Conservation (phyloP, 1,140 invertebrate species). For the Cherax destructor region DNA sequence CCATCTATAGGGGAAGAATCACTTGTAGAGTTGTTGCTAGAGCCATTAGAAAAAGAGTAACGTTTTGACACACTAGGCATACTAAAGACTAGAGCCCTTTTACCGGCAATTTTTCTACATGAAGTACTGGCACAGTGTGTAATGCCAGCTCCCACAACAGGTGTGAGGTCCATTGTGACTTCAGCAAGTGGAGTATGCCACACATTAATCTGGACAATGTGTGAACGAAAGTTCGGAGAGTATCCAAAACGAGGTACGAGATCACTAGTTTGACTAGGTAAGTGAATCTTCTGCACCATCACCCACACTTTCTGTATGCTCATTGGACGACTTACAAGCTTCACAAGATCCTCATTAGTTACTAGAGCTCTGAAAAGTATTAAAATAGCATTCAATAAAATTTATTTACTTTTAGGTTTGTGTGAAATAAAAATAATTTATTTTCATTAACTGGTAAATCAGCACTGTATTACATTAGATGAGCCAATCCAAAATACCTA, state of each 20-base stretch:
- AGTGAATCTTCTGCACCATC: slow-evolving; percentile 16
- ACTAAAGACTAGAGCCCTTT: slow-evolving; percentile 2
- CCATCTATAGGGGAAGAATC: not conserved
- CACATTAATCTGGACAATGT: slow-evolving; percentile 8
- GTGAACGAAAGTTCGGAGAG: not conserved
- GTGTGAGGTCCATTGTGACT: slow-evolving; percentile 20
- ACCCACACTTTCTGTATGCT: slow-evolving; percentile 24
- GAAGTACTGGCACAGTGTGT: not conserved
- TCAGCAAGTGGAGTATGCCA: not conserved
- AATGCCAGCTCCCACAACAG: slow-evolving; percentile 15
- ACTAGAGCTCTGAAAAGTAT: slow-evolving; percentile 17
- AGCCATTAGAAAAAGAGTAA: not conserved
- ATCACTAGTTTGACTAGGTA: not conserved
- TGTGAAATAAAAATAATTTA: no score
- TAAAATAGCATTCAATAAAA: no score
- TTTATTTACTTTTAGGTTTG: no score
- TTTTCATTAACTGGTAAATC: no score
- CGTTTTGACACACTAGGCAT: not conserved
- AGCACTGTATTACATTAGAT: no score
- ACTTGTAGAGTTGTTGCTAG: not conserved
- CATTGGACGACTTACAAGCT: not conserved
- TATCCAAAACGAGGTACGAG: slow-evolving; percentile 10
- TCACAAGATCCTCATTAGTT: slow-evolving; percentile 12
- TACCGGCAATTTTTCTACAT: not conserved
- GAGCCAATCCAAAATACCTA: no score